Evolutionary conservation across 2,888 invertebrate genomes (phyloP).

Genomic region (Drosophila seclusa): DNA sequence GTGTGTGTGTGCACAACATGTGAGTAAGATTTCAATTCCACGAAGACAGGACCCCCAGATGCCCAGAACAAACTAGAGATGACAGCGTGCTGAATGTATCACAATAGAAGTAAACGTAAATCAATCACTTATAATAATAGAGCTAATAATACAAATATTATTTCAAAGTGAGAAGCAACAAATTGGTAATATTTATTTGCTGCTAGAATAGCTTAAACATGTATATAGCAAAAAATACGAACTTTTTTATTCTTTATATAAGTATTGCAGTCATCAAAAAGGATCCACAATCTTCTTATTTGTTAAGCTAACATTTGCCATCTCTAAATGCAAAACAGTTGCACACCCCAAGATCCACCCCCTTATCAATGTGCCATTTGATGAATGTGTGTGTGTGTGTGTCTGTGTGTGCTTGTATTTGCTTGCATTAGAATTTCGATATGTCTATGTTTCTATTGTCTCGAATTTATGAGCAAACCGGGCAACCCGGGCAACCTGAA

Average conservation of each 20-base stretch:
- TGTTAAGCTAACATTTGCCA: neutral
- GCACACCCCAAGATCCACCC: constrained; percentile 14
- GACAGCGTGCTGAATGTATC: neutral
- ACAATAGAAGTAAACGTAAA: neutral
- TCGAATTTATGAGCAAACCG: constrained; percentile 32
- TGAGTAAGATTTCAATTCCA: constrained; percentile 39
- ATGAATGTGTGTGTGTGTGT: neutral
- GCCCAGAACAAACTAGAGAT: constrained; percentile 6
- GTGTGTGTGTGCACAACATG: constrained; percentile 45
- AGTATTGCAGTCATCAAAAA: neutral
- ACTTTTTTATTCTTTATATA: neutral
- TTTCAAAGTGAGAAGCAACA: neutral
- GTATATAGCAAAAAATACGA: no score
- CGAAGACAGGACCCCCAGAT: neutral
- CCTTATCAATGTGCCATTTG: constrained; percentile 19
- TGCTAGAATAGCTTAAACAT: neutral
- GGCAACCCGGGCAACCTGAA: constrained; percentile 5
- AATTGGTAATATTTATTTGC: neutral
- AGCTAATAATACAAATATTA: neutral
- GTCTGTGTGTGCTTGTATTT: neutral
- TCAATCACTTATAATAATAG: neutral
- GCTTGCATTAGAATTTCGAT: constrained; percentile 8
- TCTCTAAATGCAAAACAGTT: constrained; percentile 13
- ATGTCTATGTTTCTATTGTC: constrained; percentile 30
- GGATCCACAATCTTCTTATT: neutral